phyloP scores from a whole-genome alignment of 1,140 invertebrate species.

The Sitobion miscanthi region DNA sequence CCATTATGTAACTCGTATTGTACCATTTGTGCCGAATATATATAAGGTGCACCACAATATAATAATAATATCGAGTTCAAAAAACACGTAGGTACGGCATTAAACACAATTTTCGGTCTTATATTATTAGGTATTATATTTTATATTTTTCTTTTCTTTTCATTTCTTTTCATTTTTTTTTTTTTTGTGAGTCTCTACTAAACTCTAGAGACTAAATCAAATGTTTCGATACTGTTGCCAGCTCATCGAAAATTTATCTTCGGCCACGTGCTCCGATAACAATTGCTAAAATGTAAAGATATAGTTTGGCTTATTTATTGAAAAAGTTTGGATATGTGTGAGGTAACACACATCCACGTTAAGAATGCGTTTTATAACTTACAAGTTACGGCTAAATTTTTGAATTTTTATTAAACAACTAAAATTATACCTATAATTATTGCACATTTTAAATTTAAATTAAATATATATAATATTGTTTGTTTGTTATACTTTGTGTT shows the following conservation, averaged over 20 bases:
- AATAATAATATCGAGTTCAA: slow-evolving; percentile 20
- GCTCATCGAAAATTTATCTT: neutral
- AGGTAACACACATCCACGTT: neutral
- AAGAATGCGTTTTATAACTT: neutral
- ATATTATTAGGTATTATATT: neutral
- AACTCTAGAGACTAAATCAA: neutral
- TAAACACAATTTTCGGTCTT: slow-evolving; percentile 16
- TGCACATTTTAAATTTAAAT: neutral
- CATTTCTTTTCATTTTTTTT: neutral
- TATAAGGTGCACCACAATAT: neutral
- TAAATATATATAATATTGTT: neutral
- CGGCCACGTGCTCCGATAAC: neutral
- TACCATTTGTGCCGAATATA: neutral
- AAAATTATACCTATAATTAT: neutral
- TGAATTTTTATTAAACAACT: neutral
- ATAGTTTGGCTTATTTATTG: neutral
- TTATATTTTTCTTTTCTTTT: slow-evolving; percentile 23
- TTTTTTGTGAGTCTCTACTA: neutral
- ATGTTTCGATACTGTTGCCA: neutral
- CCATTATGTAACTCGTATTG: slow-evolving; percentile 43
- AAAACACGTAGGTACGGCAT: neutral
- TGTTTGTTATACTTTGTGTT: too few species aligned
- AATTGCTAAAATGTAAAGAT: neutral
- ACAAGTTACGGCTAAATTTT: neutral
- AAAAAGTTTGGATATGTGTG: neutral